Evolutionary conservation across 2,113 vertebrate genomes (phyloP), one percentile per base, ranked within the genome.

Genomic region (Zosterops japonicus): DNA sequence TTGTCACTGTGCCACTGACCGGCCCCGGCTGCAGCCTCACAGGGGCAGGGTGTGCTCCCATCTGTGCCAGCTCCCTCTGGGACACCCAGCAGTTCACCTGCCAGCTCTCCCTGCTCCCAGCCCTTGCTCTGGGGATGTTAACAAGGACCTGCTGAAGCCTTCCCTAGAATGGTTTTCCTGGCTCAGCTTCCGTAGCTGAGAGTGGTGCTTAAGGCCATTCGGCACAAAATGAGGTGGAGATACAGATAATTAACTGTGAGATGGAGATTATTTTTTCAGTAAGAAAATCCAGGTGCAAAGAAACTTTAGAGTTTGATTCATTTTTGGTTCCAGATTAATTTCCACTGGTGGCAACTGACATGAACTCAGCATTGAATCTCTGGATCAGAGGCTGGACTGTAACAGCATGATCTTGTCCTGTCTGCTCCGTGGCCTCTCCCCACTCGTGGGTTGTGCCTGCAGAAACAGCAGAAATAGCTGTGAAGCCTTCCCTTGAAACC

Each of bases 391-490:
- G 21, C 20, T 16, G 33, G 42, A 27, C 28, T 71, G 6, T 39
- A 41, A 6, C 2, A 74, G 9, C 17, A 5, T 35, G 29, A 35
- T 19, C 64, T 55, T 41, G 41, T 64, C 20, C 49, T 60, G 28
- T 31, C 22, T 63, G 31, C 28, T 31, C 6, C 2, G 0, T 29
- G 49, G 24, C 22, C 18, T 64, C 53, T 49, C 21, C 42, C 31
- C 4, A 6, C 9, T 16, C 1, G 0, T 3, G 4, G 25, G 11
- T 1, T 31, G 44, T 44, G 12, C 3, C 1, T 20, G 39, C 29
- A 75, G 64, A n/a, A 67, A 39, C n/a, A 46, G 39, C 29, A 75
- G 64, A n/a, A 67, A 39, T 35, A 46, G 27, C 57, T 47, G 44
- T 41, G 57, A 19, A 36, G 8, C 20, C 18, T 83, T 47, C 17